Evolutionary conservation across 2,797 vertebrate genomes (phyloP).

Genomic region (Okamejei kenojei): DNA sequence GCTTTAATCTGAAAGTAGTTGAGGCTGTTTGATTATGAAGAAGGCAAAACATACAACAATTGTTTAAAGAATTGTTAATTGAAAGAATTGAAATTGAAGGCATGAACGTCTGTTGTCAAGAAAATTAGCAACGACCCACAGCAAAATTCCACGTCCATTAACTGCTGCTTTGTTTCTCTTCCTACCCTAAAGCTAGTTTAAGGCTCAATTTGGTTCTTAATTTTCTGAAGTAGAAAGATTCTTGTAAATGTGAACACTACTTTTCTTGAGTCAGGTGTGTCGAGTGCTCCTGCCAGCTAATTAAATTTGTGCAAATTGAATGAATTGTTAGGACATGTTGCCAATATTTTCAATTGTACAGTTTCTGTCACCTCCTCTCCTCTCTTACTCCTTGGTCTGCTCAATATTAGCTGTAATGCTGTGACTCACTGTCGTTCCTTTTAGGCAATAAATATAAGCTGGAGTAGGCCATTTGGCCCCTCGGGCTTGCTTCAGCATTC

Average conservation of each 20-base stretch:
- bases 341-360: background rate
- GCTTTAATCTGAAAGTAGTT: background rate
- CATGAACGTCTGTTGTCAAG: background rate
- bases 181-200: background rate
- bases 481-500: no score
- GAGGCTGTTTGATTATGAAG: background rate
- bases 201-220: background rate
- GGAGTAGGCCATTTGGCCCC: no score
- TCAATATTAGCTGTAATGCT: background rate
- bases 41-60: background rate
- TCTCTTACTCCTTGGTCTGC: background rate
- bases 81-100: background rate
- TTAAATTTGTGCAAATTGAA: conserved; percentile 14
- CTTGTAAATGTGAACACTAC: background rate
- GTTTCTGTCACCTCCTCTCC: background rate
- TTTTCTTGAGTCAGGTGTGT: background rate
- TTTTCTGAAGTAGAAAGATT: conserved; percentile 11
- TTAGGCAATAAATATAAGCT: no score
- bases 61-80: background rate
- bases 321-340: background rate
- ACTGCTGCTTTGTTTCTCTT: background rate
- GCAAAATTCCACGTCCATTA: conserved; percentile 10
- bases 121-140: background rate
- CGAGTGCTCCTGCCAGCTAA: background rate
- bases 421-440: background rate